Percentiles rank a stretch among this genome's conserved stretches.
Conservation (phyloP, 2,113 vertebrate species). For the Periophthalmodon schlosseri region DNA sequence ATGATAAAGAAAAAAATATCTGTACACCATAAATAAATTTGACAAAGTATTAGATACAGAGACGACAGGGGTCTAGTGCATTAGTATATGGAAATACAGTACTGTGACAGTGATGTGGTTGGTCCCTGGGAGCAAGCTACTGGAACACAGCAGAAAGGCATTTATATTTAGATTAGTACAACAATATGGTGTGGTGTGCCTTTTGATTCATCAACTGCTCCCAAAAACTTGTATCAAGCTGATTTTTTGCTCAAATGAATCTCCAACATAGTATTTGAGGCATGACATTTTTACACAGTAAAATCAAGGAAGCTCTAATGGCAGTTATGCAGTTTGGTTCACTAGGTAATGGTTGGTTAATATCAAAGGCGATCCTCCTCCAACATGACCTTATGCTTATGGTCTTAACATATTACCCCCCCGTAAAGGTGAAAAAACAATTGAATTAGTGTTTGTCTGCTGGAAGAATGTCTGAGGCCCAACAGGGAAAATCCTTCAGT, state of each 20-base stretch:
- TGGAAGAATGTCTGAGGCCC: constrained; percentile 25
- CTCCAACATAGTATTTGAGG: background rate
- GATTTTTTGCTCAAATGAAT: background rate
- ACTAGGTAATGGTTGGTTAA: background rate
- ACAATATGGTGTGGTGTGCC: constrained; percentile 1
- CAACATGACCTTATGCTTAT: constrained; percentile 18
- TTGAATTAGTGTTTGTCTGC: constrained; percentile 20
- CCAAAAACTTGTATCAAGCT: background rate
- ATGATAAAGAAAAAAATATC: constrained; percentile 1
- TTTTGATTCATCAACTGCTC: constrained; percentile 12
- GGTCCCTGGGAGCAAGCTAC: constrained; percentile 55
- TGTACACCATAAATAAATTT: constrained; percentile 30
- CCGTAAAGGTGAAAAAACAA: constrained; percentile 29
- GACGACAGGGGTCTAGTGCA: constrained; percentile 13
- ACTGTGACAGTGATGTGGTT: constrained; percentile 48
- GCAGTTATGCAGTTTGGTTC: constrained; percentile 40
- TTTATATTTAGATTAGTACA: constrained; percentile 18
- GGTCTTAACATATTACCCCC: constrained; percentile 8
- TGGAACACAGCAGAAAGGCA: constrained; percentile 23
- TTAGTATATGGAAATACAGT: constrained; percentile 52
- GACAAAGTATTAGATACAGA: constrained; percentile 50
- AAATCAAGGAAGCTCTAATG: background rate
- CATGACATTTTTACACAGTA: constrained; percentile 23
- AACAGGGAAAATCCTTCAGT: constrained; percentile 12
- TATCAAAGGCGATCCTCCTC: constrained; percentile 13